Conservation (phyloP, 2,113 vertebrate species). For the Crotalus viridis region DNA sequence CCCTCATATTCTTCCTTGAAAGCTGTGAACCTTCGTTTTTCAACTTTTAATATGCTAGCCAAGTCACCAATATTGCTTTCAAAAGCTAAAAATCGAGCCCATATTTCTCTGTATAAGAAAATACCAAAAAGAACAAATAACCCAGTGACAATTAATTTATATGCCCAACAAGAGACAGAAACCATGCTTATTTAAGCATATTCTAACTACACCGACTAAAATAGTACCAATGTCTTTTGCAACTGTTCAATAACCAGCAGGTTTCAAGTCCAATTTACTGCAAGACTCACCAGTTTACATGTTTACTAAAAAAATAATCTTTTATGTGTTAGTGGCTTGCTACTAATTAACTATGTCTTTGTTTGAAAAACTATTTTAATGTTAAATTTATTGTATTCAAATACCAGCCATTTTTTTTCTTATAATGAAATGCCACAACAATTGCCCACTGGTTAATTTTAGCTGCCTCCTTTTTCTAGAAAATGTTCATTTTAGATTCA, state of each 20-base stretch:
- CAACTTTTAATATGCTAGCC: constrained; percentile 97
- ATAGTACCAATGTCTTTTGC: not conserved
- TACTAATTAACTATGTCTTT: not conserved
- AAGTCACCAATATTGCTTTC: constrained; percentile 98
- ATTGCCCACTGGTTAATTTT: not conserved
- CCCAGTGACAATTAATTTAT: not conserved
- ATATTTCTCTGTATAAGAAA: constrained; percentile 85
- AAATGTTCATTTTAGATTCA: not conserved
- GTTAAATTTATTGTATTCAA: not conserved
- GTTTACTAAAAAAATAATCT: not conserved
- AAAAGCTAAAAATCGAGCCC: constrained; percentile 96
- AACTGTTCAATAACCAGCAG: not conserved
- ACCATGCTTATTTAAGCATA: not conserved
- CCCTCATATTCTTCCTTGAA: constrained; percentile 98
- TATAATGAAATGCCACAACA: not conserved
- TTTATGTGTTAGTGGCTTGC: not conserved
- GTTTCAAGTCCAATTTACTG: not conserved
- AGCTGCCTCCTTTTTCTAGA: not conserved
- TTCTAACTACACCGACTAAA: not conserved
- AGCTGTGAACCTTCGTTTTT: constrained; percentile 91
- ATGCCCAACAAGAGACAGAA: not conserved
- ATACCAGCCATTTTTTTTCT: not conserved
- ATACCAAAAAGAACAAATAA: constrained; percentile 1
- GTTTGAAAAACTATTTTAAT: not conserved
- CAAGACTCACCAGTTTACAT: not conserved